Base-by-base conservation (phyloP, 92 coral and sea anemone genomes). In the Epizoanthus ramosus region DNA sequence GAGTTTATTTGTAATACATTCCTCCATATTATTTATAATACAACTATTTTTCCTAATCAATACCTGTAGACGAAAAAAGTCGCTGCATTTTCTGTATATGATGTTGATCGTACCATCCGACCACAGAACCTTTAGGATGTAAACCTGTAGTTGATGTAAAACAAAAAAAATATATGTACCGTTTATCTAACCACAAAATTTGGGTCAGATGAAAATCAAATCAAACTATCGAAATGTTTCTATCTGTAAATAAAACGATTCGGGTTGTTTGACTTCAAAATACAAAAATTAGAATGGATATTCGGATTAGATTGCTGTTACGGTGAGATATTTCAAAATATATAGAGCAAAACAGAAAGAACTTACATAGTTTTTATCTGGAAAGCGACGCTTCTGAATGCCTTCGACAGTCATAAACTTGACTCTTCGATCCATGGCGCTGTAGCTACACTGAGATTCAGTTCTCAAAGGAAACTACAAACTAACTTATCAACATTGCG, bases 341-440 rank as follows among this genome's bases (percentile, higher is more conserved):
- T 56, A 16, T 47, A 12, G 63, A 10, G 3, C 19, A 14, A 63
- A 25, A 83, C 28, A 16, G n/a, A 70, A 41, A 19, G 13, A 63
- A 80, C 92, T 89, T 69, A 89, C 92, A 41, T 89, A 89, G 59
- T 75, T 85, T 59, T 85, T 89, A 68, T 85, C 89, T 8, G 92
- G 92, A 54, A 58, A 68, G 19, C 87, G 87, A 21, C 92, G 82
- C 63, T 89, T 89, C 64, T 89, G 92, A 8, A 89, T 80, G 45
- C 89, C 92, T 57, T 89, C 92, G 17, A 85, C 87, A 39, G 92
- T 81, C 33, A 89, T 61, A 6, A 64, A 47, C 17, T 89, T 85
- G 61, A 86, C 84, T 66, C 89, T 72, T 74, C 92, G 86, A 43
- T 89, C 87, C 92, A 89, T 89, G 12, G 53, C 39, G 58, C 58